Evolutionary conservation across 92 coral and sea anemone genomes (phyloP), one percentile per base, ranked within the genome.

Genomic region (Epizoanthus stellaris): DNA sequence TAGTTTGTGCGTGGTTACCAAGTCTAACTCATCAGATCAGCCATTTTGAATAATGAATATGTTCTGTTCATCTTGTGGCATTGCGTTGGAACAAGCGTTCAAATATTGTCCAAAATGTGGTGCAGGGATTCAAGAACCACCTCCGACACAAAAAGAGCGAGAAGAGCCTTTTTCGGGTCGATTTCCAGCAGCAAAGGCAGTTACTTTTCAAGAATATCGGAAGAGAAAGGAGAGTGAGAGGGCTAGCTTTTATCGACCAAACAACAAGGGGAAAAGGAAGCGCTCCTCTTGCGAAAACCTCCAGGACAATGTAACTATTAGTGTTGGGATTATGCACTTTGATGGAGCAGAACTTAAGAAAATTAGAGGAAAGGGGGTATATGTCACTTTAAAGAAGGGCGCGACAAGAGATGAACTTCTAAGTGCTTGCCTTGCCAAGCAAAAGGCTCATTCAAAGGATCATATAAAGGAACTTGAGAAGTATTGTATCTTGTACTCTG

Each of bases 401-500:
- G 43, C 89, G 38, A 64, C 89, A 19, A 67, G 52, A 65, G 88
- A 85, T 20, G 83, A 21, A 61, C 81, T 75, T 62, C 64, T 85
- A 73, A 64, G 70, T 43, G 69, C 61, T 47, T 49, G 76, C n/a
- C 38, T 45, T 64, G 89, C 80, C 53, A 85, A 85, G 65, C 89
- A 85, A 75, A 64, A 52, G 52, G 88, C 88, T n/a, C 88, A 85
- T 61, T 63, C 88, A 61, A 58, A 85, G 83, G 65, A 85, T 73
- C 17, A 74, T 39, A 65, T 85, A 21, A 85, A 85, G 25, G 74
- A 80, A 85, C 62, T 57, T 61, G 58, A 47, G 14, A 61, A 85
- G 45, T 75, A 75, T 45, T 40, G 40, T 12, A 45, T 85, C 16
- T 61, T 85, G 49, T 85, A 85, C 65, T 64, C 88, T 16, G 88